Evolutionary conservation across 1,140 invertebrate species (phyloP).

Genomic region (Paraescarpia echinospica): DNA sequence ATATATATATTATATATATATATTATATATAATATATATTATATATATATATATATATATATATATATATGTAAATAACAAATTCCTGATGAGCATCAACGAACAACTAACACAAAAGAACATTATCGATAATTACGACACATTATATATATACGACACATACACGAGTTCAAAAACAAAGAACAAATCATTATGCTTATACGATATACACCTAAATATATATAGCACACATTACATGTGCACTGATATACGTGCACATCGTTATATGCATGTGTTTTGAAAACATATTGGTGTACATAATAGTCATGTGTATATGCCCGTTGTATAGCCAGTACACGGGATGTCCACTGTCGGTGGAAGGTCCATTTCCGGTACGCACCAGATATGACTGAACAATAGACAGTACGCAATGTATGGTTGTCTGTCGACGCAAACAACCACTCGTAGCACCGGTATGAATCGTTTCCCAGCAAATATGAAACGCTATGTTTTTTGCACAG

Average conservation of each 20-base stretch:
- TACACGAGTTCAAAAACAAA: neutral
- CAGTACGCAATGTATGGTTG: neutral
- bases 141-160: neutral
- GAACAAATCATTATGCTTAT: neutral
- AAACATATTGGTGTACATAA: neutral
- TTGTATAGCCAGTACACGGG: neutral
- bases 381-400: neutral
- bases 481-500: neutral
- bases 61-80: too few species aligned
- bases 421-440: neutral
- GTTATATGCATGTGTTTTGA: neutral
- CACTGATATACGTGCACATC: neutral
- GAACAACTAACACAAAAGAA: neutral
- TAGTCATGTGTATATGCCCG: neutral
- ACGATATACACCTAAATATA: neutral
- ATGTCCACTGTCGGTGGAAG: neutral
- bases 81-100: neutral
- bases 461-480: conserved; percentile 1
- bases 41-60: too few species aligned
- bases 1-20: too few species aligned
- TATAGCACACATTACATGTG: neutral
- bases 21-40: too few species aligned
- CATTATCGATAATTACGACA: neutral
- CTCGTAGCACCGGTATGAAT: neutral
- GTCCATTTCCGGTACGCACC: neutral